Base-by-base conservation (phyloP, 2,888 invertebrate genomes). In the Villa cingulata region DNA sequence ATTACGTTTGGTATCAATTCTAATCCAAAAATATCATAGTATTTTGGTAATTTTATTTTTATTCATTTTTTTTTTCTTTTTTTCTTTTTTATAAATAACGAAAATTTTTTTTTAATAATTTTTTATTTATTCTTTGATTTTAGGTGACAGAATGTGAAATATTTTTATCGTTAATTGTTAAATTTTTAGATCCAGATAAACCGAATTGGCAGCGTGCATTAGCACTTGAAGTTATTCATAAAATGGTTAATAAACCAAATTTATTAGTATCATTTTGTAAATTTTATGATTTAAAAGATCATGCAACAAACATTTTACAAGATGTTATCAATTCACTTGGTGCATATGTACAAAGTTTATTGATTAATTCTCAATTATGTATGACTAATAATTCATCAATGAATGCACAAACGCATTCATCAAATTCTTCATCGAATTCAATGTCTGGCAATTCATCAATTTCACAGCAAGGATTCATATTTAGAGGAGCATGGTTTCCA, bases 111-210 rank as follows among this genome's bases (percentile, higher is more conserved):
- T n/a, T n/a, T n/a, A n/a, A n/a, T n/a, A 29, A 46, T 43, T 34
- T 38, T 23, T 27, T 23, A 14, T 41, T 47, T 18, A 52, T 43
- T 53, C 51, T 56, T 52, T 53, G 59, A 56, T 61, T 63, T 12
- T 63, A 87, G 89, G 82, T 90, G 29, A 97, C 97, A 1, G 96
- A 98, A 70, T 96, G 96, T 69, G 98, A 98, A 72, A 97, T 98
- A 63, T 97, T 98, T 70, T 74, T 98, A 39, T 95, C 96, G 0
- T 73, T 97, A 44, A 86, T 98, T 45, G 89, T 97, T 36, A 96
- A 97, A 70, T 97, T 98, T 71, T 72, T 97, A 66, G 97, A 97
- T 66, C 87, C 90, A 0, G 97, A 97, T 64, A 94, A 95, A 69
- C 92, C 94, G 3, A 76, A 85, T 53, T 98, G 98, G 97, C 96